Conservation (phyloP, 2,113 vertebrate species). For the Neogale vison region DNA sequence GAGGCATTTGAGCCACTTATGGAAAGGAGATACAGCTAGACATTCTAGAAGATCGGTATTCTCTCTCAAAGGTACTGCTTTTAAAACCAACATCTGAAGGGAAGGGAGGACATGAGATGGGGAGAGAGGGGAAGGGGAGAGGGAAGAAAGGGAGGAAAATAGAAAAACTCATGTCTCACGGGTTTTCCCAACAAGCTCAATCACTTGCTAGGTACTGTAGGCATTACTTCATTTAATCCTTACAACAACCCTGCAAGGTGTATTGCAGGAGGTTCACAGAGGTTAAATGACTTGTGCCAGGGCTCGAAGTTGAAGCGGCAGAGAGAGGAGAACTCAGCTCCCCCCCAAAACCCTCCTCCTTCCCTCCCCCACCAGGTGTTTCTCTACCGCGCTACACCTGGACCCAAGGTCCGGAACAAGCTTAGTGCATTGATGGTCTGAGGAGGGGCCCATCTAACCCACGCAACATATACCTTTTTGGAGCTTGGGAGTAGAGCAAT, state of each 20-base stretch:
- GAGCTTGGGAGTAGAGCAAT: constrained; percentile 79
- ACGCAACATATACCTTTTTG: constrained; percentile 47
- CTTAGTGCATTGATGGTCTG: not conserved
- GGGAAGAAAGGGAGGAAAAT: not conserved
- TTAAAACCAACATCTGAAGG: constrained; percentile 65
- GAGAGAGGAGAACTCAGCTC: not conserved
- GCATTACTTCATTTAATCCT: constrained; percentile 5
- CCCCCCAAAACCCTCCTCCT: not conserved
- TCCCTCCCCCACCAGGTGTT: not conserved
- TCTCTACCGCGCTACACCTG: not conserved
- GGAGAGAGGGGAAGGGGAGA: not conserved
- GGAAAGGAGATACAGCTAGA: constrained; percentile 45
- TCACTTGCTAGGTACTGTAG: not conserved
- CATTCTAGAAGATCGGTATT: constrained; percentile 62
- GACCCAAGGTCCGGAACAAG: not conserved
- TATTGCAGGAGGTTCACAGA: not conserved
- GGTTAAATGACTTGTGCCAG: not conserved
- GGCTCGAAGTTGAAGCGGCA: not conserved
- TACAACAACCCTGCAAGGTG: not conserved
- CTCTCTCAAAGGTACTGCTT: constrained; percentile 52
- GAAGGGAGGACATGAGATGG: not conserved
- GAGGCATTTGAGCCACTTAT: constrained; percentile 1
- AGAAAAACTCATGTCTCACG: constrained; percentile 56
- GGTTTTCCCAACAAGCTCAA: not conserved
- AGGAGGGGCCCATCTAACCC: not conserved